These are phyloP conservation scores for Rapana venosa DNA, from an alignment of 2,888 invertebrate species.

Conservation along the genomic window DNA sequence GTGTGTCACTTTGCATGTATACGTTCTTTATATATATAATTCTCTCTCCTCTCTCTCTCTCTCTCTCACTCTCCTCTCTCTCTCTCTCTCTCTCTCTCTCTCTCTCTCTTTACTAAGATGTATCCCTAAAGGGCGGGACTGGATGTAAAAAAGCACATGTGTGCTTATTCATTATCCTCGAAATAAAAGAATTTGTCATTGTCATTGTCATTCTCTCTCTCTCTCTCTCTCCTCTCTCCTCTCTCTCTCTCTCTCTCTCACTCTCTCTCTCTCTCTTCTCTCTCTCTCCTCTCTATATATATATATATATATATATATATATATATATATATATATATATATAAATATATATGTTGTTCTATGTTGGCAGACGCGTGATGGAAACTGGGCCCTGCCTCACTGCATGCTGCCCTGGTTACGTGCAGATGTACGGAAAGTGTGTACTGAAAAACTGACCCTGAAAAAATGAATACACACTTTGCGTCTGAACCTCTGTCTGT, in stretches of 20 bases:
- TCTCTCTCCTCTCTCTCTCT: no score
- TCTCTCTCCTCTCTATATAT: conserved; percentile 10
- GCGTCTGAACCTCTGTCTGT: background rate
- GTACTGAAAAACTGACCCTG: background rate
- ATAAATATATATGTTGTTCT: conserved; percentile 10
- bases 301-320: conserved; percentile 26
- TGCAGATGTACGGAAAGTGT: conserved; percentile 28
- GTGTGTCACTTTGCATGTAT: no score
- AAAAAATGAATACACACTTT: background rate
- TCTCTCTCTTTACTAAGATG: no score
- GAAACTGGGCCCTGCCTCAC: conserved; percentile 29
- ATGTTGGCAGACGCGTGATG: conserved; percentile 15
- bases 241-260: background rate
- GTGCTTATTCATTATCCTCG: no score
- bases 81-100: no score
- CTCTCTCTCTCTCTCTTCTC: no score
- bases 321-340: conserved; percentile 34
- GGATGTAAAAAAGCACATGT: no score
- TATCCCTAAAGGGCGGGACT: no score
- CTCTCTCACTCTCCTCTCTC: no score
- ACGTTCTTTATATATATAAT: no score
- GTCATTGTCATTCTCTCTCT: background rate
- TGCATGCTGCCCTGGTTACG: conserved; percentile 16
- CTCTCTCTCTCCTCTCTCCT: background rate
- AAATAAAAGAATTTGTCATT: no score